Evolutionary conservation across 2,797 vertebrate genomes (phyloP), one percentile per base, ranked within the genome.

Genomic region (Falco berigora): DNA sequence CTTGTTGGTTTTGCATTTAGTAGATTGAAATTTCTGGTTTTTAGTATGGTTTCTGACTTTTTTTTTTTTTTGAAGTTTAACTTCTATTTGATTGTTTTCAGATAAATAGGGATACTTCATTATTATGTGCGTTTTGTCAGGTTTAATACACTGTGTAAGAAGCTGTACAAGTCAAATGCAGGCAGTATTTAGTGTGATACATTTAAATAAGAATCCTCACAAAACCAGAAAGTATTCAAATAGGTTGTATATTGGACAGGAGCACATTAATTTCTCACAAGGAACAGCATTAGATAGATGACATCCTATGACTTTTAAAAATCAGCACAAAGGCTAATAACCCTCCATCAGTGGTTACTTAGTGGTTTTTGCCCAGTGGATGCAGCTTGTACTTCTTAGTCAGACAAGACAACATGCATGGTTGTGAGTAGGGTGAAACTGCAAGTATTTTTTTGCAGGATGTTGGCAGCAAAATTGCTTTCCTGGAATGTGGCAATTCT

Each of bases 401-500:
- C 10, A 67, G 74, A 22, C 19, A 44, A 42, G 17, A 20, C 4
- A 21, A 24, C 2, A 4, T 69, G 42, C 1, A 3, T 80, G 36
- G 40, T 28, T 53, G 36, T 34, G 59, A 36, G 22, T 16, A 23
- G 8, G 25, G 36, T 55, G 36, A 73, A 76, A 81, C 38, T 56
- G 40, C 18, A 40, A 44, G 18, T 59, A 4, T 36, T 69, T 47
- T 92, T 94, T 61, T 90, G 8, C 52, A 49, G 77, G 44, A 23
- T 32, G 24, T 53, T 22, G 4, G 16, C 85, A 71, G 42, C 49
- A 67, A 88, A 93, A 81, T 79, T 89, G 32, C 64, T 85, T 82
- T 80, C 44, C 77, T 94, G 88, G 92, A 97, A 95, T 94, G 92
- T 87, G 75, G 71, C 34, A 90, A 58, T 95, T 95, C 94, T 86